phyloP scores from a whole-genome alignment of 2,888 invertebrate species.

The Drosophila acutilabella region DNA sequence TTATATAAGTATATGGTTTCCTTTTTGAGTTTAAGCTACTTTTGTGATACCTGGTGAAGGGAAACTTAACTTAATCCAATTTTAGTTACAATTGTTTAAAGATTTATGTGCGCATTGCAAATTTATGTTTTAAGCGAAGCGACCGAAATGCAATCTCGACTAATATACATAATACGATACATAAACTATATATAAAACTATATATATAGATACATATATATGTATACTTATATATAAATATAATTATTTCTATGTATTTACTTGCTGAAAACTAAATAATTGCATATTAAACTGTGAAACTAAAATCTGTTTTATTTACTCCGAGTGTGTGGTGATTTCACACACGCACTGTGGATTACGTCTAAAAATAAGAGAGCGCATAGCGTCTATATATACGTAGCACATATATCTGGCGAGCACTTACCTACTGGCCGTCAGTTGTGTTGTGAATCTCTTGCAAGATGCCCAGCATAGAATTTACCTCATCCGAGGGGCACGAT shows the following conservation, averaged over 20 bases:
- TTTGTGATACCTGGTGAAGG: conserved; percentile 72
- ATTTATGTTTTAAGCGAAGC: conserved; percentile 43
- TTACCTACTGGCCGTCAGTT: conserved; percentile 33
- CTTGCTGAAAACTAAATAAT: conserved; percentile 74
- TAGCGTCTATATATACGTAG: conserved; percentile 8
- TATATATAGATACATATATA: conserved; percentile 27
- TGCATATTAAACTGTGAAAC: conserved; percentile 69
- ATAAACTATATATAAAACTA: conserved; percentile 28
- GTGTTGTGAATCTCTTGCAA: conserved; percentile 42
- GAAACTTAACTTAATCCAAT: conserved; percentile 38
- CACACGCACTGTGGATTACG: conserved; percentile 37
- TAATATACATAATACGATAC: conserved; percentile 35
- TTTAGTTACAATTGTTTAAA: conserved; percentile 67
- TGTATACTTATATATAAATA: conserved; percentile 29
- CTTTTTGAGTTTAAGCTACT: conserved; percentile 68
- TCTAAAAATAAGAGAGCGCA: conserved; percentile 33
- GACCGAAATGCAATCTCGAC: conserved; percentile 58
- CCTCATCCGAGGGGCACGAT: conserved; percentile 82
- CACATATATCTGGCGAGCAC: background rate
- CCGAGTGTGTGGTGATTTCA: conserved; percentile 6
- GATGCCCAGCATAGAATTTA: conserved; percentile 75
- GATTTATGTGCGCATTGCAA: conserved; percentile 43
- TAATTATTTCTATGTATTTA: conserved; percentile 75
- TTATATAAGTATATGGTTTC: conserved; percentile 43
- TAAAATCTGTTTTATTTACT: conserved; percentile 32